Conservation (phyloP, 2,797 vertebrate species). For the Botia kubotai region DNA sequence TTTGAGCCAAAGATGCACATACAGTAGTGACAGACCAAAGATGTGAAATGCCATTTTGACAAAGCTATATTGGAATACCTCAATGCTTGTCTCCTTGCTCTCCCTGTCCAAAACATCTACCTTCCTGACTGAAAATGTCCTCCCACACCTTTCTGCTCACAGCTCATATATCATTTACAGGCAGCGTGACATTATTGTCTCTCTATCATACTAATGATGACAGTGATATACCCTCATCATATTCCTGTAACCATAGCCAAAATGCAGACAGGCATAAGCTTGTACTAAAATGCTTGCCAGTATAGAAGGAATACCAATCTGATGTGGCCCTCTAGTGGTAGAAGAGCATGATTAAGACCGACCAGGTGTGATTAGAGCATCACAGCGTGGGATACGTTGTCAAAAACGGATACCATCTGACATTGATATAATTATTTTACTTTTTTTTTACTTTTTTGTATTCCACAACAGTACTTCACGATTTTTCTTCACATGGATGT, state of each 20-base stretch:
- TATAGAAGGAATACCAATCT: conserved; percentile 6
- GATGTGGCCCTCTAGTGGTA: conserved; percentile 40
- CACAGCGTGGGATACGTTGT: neutral
- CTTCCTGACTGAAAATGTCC: conserved; percentile 28
- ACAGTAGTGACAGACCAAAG: neutral
- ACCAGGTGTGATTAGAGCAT: neutral
- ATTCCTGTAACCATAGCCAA: neutral
- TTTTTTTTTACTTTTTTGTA: too few relatives aligned
- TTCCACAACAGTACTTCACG: too few relatives aligned
- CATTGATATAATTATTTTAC: too few relatives aligned
- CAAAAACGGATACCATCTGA: too few relatives aligned
- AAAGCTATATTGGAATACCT: conserved; percentile 46
- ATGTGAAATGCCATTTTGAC: conserved; percentile 11
- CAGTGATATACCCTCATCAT: conserved; percentile 29
- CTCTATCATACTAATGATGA: conserved; percentile 32
- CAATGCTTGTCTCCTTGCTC: conserved; percentile 21
- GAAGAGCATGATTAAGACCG: neutral
- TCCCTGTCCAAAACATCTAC: conserved; percentile 41
- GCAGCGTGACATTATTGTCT: conserved; percentile 23
- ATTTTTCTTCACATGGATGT: too few relatives aligned
- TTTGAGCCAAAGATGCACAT: neutral
- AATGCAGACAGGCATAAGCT: conserved; percentile 43
- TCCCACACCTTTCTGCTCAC: conserved; percentile 2
- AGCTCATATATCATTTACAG: conserved; percentile 30
- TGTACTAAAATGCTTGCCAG: conserved; percentile 30